Evolutionary conservation across 2,888 invertebrate genomes (phyloP).

Genomic region (Iphiclides podalirius): DNA sequence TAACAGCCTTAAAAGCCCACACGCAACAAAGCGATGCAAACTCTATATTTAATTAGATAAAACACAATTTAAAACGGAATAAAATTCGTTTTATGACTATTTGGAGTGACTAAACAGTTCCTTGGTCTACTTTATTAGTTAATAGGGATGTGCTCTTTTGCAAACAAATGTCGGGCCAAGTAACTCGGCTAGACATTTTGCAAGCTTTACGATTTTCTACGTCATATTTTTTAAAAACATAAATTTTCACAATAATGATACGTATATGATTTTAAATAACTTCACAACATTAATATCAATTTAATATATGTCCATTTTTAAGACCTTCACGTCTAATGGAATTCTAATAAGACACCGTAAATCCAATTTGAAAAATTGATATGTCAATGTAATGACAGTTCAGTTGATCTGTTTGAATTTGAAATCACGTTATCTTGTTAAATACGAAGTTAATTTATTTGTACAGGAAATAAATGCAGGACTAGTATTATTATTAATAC

Average conservation of each 20-base stretch:
- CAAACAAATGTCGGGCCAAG: conserved; percentile 20
- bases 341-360: conserved; percentile 7
- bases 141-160: conserved; percentile 52
- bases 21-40: conserved; percentile 29
- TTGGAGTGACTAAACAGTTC: conserved; percentile 34
- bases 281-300: too few relatives aligned
- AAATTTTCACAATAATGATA: too few relatives aligned
- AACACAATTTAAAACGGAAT: conserved; percentile 35
- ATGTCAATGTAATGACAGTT: neutral
- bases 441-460: conserved; percentile 4
- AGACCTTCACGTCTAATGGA: too few relatives aligned
- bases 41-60: conserved; percentile 36
- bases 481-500: neutral
- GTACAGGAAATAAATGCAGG: neutral
- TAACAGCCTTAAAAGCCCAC: conserved; percentile 33
- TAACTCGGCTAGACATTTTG: conserved; percentile 15
- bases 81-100: conserved; percentile 42
- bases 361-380: conserved; percentile 9
- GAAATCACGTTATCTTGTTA: neutral
- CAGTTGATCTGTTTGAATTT: neutral
- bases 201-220: neutral
- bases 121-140: conserved; percentile 73
- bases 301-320: too few relatives aligned
- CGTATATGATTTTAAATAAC: too few relatives aligned
- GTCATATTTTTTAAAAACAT: neutral